phyloP scores from a whole-genome alignment of 1,140 invertebrate genomes.

The Artemia franciscana region DNA sequence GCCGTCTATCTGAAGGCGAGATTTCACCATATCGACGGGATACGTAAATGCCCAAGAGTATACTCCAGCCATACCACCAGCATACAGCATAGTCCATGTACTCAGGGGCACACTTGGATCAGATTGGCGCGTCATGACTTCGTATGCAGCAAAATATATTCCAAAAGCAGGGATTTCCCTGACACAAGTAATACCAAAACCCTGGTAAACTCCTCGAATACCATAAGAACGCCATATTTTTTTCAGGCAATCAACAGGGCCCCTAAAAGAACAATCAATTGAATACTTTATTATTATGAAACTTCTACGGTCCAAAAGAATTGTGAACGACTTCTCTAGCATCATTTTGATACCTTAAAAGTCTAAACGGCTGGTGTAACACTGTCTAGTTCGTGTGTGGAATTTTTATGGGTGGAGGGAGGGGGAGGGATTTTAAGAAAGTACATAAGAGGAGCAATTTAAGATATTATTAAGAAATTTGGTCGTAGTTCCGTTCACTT shows the following conservation, averaged over 20 bases:
- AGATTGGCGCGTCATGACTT: conserved; percentile 27
- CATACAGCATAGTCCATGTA: conserved; percentile 35
- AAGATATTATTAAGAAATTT: too few species aligned
- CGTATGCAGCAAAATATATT: conserved; percentile 46
- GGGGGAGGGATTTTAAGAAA: too few species aligned
- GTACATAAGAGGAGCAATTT: too few species aligned
- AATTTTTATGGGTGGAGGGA: too few species aligned
- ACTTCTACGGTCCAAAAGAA: too few species aligned
- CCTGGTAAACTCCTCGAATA: conserved; percentile 40
- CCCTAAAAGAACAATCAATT: conserved; percentile 22
- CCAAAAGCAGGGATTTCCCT: conserved; percentile 36
- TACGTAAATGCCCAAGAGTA: conserved; percentile 63
- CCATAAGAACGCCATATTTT: conserved; percentile 37
- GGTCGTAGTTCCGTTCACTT: too few species aligned
- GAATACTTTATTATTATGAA: too few species aligned
- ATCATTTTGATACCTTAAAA: too few species aligned
- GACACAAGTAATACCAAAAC: conserved; percentile 41
- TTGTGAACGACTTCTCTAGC: too few species aligned
- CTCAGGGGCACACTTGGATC: conserved; percentile 12
- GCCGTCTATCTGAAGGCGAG: conserved; percentile 53
- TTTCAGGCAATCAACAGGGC: conserved; percentile 35
- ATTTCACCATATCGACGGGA: conserved; percentile 72
- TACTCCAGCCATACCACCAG: conserved; percentile 58
- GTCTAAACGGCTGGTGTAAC: too few species aligned
- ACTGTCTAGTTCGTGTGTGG: too few species aligned